Conservation (phyloP, 1,140 invertebrate genomes). For the Phocides pigmalion region DNA sequence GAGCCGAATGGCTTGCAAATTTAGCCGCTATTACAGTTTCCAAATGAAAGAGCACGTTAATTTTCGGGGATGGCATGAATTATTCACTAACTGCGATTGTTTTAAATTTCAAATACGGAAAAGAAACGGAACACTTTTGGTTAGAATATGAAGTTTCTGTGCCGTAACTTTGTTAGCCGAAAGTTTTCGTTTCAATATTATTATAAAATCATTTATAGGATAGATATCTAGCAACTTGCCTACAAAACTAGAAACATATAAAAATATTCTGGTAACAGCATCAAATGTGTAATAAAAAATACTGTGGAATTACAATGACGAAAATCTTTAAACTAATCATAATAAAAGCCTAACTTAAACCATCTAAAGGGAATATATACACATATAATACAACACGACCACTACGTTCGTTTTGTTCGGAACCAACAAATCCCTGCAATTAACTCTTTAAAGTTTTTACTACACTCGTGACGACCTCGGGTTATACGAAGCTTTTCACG, state of each 20-base stretch:
- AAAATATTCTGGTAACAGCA: too few species aligned
- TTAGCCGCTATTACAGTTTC: conserved; percentile 40
- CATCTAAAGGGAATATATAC: too few species aligned
- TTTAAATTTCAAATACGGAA: conserved; percentile 50
- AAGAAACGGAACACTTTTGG: conserved; percentile 21
- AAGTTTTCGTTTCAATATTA: neutral
- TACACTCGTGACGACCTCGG: neutral
- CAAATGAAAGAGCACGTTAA: conserved; percentile 46
- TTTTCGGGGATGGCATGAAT: conserved; percentile 49
- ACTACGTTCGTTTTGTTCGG: too few species aligned
- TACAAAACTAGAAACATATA: too few species aligned
- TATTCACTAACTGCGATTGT: conserved; percentile 48
- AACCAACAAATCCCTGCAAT: too few species aligned
- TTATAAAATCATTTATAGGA: neutral
- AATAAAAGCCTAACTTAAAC: too few species aligned
- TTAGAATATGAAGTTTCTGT: conserved; percentile 1
- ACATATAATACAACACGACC: too few species aligned
- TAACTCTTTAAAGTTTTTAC: neutral
- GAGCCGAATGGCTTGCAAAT: conserved; percentile 38
- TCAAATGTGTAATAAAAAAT: too few species aligned
- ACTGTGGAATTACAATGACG: too few species aligned
- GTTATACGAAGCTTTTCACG: neutral
- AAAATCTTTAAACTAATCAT: too few species aligned
- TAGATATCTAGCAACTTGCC: too few species aligned
- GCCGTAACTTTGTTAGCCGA: conserved; percentile 6